Conservation (phyloP, 2,113 vertebrate genomes). For the Cranoglanis bouderius region DNA sequence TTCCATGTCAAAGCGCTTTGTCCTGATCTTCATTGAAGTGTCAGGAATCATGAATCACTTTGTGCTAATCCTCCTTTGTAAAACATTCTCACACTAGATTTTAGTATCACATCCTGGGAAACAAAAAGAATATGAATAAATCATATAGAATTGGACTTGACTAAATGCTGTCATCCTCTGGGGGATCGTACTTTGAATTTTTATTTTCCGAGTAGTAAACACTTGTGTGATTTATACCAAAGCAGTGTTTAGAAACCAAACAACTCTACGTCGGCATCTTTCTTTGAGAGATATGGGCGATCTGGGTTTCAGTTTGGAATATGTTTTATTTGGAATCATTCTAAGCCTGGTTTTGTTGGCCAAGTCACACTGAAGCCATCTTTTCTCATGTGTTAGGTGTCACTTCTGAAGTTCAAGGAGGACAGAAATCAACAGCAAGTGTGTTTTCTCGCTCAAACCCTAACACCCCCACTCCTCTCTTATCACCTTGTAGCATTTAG, state of each 20-base stretch:
- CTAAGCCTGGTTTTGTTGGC: constrained; percentile 1
- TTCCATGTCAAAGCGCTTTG: background rate
- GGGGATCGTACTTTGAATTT: constrained; percentile 35
- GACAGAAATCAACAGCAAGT: constrained; percentile 46
- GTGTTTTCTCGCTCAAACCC: constrained; percentile 48
- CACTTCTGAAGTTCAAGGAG: constrained; percentile 66
- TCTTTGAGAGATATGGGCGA: constrained; percentile 36
- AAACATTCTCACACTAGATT: constrained; percentile 20
- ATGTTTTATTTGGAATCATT: constrained; percentile 22
- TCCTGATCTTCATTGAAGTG: background rate
- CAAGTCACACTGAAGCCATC: background rate
- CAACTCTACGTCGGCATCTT: constrained; percentile 11
- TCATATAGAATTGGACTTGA: constrained; percentile 32
- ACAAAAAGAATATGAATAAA: constrained; percentile 32
- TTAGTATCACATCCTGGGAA: constrained; percentile 27
- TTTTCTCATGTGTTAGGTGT: constrained; percentile 22
- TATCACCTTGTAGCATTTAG: constrained; percentile 81
- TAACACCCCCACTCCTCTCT: constrained; percentile 60
- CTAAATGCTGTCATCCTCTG: constrained; percentile 19
- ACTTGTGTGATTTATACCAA: constrained; percentile 38
- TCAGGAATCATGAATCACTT: constrained; percentile 15
- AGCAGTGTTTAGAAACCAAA: constrained; percentile 52
- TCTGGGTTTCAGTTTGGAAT: constrained; percentile 16
- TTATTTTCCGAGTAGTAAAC: constrained; percentile 43
- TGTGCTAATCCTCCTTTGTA: constrained; percentile 10